Base-by-base conservation (phyloP, 2,888 invertebrate genomes). In the Microctonus brassicae region DNA sequence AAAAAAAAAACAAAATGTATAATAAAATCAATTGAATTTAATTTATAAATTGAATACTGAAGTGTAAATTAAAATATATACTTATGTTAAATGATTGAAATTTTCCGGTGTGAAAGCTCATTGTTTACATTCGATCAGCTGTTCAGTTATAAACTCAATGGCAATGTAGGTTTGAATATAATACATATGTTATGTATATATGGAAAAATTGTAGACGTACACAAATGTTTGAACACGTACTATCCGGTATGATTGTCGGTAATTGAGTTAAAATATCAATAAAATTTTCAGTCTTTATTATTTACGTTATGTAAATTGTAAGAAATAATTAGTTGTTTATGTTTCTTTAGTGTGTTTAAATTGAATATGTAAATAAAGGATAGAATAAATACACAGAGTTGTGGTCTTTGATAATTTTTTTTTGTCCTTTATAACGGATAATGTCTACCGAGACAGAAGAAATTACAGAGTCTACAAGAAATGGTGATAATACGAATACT, bases 401-500 rank as follows among this genome's bases (percentile, higher is more conserved):
- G 3, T 17, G 10, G 7, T 33, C 22, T 20, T 36, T 34, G 60
- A 60, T 64, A 57, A 29, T 47, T 17, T 39, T 33, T 61, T 58
- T 57, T 52, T 61, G 26, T 34, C 36, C 20, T 58, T 42, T 34
- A 57, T 63, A 69, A 73, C 80, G 81, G 85, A 86, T 83, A 80
- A 86, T 84, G 86, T 83, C 81, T 77, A 82, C 78, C 75, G 82
- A 81, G 75, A 57, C 10, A 20, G 81, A 82, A 75, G 75, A 73
- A 76, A 82, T 82, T 69, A 72, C 74, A 68, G 80, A 70, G 73
- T 78, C 78, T 77, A 77, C 75, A 70, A 84, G 82, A 81, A 83
- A 86, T 87, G 86, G 78, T 79, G 86, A 87, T 82, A 81, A 83
- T 74, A 77, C 70, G 70, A 79, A 63, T 69, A 22, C 67, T 69